Evolutionary conservation across 1,140 invertebrate genomes (phyloP).

Genomic region (Drosophila pachea): DNA sequence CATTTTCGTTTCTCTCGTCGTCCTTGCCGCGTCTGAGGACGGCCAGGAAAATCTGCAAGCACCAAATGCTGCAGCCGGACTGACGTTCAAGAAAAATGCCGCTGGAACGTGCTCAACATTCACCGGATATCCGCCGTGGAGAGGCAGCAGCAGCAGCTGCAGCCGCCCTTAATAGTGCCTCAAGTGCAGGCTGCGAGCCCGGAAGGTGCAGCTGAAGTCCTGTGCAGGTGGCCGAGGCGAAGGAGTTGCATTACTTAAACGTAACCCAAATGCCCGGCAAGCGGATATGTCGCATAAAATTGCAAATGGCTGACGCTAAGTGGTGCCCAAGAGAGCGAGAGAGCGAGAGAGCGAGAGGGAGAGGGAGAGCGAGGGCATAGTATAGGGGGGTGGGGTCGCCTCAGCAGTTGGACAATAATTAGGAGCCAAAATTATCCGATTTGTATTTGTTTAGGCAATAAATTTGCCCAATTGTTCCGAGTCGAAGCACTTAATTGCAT

Average conservation of each 20-base stretch:
- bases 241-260: slow-evolving; percentile 50
- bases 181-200: slow-evolving; percentile 29
- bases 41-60: slow-evolving; percentile 41
- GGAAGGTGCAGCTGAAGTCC: slow-evolving; percentile 40
- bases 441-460: slow-evolving; percentile 23
- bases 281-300: slow-evolving; percentile 72
- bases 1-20: slow-evolving; percentile 47
- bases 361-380: too few relatives aligned
- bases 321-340: slow-evolving; percentile 7
- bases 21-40: slow-evolving; percentile 58
- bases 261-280: slow-evolving; percentile 71
- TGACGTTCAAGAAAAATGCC: slow-evolving; percentile 58
- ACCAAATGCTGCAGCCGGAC: slow-evolving; percentile 36
- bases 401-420: too few relatives aligned
- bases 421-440: too few relatives aligned
- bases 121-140: slow-evolving; percentile 58
- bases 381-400: too few relatives aligned
- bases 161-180: slow-evolving; percentile 27
- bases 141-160: neutral
- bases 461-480: slow-evolving; percentile 42
- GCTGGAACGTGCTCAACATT: slow-evolving; percentile 65
- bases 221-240: slow-evolving; percentile 1
- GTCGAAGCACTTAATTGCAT: slow-evolving; percentile 59
- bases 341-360: too few relatives aligned
- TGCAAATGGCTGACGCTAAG: slow-evolving; percentile 52